Evolutionary conservation across 2,113 vertebrate species (phyloP).

Genomic region (Tichodroma muraria): DNA sequence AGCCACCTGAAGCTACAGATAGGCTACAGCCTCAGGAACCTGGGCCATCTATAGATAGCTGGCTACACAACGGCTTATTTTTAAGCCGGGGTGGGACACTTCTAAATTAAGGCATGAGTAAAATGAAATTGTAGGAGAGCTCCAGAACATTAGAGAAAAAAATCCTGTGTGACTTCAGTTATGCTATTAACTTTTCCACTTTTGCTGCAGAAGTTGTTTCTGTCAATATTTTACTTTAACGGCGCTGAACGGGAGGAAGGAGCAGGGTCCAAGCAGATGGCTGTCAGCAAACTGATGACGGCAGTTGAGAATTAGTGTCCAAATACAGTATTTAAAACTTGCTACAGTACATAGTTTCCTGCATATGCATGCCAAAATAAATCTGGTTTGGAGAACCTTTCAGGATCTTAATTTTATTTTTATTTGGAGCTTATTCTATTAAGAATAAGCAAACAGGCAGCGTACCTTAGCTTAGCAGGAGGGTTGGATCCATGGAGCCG

Average conservation of each 20-base stretch:
- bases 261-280: slow-evolving; percentile 76
- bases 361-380: slow-evolving; percentile 72
- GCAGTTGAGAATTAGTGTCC: slow-evolving; percentile 73
- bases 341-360: slow-evolving; percentile 72
- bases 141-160: slow-evolving; percentile 36
- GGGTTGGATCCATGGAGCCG: not conserved
- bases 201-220: slow-evolving; percentile 63
- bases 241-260: slow-evolving; percentile 65
- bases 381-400: slow-evolving; percentile 72
- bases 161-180: slow-evolving; percentile 44
- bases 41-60: slow-evolving; percentile 26
- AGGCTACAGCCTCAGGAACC: slow-evolving; percentile 9
- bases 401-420: slow-evolving; percentile 59
- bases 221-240: slow-evolving; percentile 69
- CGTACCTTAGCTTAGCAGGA: not conserved
- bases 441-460: slow-evolving; percentile 26
- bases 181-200: slow-evolving; percentile 58
- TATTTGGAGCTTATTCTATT: slow-evolving; percentile 60
- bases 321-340: slow-evolving; percentile 76
- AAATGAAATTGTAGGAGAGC: slow-evolving; percentile 28
- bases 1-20: not conserved
- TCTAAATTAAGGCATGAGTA: slow-evolving; percentile 35
- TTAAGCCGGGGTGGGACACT: slow-evolving; percentile 5
- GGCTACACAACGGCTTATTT: slow-evolving; percentile 18
- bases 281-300: slow-evolving; percentile 75